These are phyloP conservation scores for Oligia latruncula DNA, from an alignment of 2,888 invertebrate genomes.

Conservation along the genomic window DNA sequence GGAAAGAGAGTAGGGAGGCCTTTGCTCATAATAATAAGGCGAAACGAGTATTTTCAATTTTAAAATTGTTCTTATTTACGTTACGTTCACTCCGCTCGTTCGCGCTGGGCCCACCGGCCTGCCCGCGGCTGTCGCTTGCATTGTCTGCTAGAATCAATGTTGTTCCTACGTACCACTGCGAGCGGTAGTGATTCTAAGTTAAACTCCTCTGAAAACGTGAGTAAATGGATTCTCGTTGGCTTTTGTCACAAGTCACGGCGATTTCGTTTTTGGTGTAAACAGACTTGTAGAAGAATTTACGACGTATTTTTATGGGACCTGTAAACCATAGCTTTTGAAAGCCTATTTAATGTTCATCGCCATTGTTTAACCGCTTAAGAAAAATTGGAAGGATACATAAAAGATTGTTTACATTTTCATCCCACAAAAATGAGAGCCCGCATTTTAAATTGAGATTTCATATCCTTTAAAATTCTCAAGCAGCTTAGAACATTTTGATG, in stretches of 20 bases:
- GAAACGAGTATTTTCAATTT: not conserved
- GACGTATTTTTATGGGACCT: slow-evolving; percentile 8
- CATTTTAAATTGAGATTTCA: slow-evolving; percentile 20
- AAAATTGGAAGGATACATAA: slow-evolving; percentile 21
- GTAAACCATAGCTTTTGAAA: slow-evolving; percentile 13
- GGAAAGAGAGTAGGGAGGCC: too few relatives aligned
- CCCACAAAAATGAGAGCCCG: slow-evolving; percentile 25
- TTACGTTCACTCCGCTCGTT: not conserved
- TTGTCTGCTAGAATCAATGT: slow-evolving; percentile 34
- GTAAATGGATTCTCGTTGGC: not conserved
- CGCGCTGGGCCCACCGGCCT: not conserved
- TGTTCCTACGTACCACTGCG: not conserved
- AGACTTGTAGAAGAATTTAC: slow-evolving; percentile 13
- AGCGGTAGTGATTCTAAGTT: slow-evolving; percentile 2
- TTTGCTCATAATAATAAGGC: too few relatives aligned
- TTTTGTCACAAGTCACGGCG: not conserved
- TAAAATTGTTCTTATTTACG: not conserved
- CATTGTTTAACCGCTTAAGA: slow-evolving; percentile 6
- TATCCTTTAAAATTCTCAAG: slow-evolving; percentile 45
- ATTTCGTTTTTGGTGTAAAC: not conserved
- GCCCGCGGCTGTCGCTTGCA: slow-evolving; percentile 10
- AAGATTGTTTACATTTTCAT: slow-evolving; percentile 27
- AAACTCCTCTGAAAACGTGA: not conserved
- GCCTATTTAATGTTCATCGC: slow-evolving; percentile 10
- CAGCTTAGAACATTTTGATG: slow-evolving; percentile 60